Evolutionary conservation across 1,140 invertebrate species (phyloP), one percentile per base, ranked within the genome.

Genomic region (Apis dorsata): DNA sequence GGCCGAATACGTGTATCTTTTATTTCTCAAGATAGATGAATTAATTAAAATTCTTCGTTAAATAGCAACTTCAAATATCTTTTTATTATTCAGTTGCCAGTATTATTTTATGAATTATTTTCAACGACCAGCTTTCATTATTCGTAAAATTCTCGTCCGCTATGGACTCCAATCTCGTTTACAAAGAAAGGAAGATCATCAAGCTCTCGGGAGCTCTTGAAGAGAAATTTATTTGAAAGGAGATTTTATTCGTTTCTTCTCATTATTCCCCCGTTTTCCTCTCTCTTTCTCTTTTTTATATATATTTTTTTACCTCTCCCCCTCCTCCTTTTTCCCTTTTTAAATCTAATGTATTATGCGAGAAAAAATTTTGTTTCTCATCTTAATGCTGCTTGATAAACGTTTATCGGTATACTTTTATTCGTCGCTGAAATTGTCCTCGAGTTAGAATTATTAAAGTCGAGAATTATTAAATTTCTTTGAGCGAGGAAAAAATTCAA

Each of bases 171-270:
- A 76, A 81, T 81, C 79, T 69, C 55, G 44, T 68, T 53, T 12
- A 57, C 44, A 68, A 68, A 68, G 79, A 66, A 74, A 59, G 65
- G 63, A 69, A 66, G 79, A 81, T 81, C 79, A 63, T 55, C 74
- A 55, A 63, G 79, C 79, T 65, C 51, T 57, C 70, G n/a, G 60
- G 71, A 75, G 53, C 53, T 60, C 44, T 62, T 59, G 44, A 68
- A 76, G 79, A 76, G 63, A 76, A 81, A 81, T 81, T 76, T 76
- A 81, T 76, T 81, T 81, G 72, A 81, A 81, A 81, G 72, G 62
- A 68, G 73, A 76, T 75, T 68, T 81, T 59, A 51, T 76, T 68
- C 71, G 34, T 68, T 65, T 55, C 53, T 19, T 11, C 28, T 19
- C 63, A 19, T 51, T 76, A 51, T 76, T 75, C 17, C 15, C 3